Conservation (phyloP, 2,113 vertebrate genomes). For the Oreochromis spilurus region DNA sequence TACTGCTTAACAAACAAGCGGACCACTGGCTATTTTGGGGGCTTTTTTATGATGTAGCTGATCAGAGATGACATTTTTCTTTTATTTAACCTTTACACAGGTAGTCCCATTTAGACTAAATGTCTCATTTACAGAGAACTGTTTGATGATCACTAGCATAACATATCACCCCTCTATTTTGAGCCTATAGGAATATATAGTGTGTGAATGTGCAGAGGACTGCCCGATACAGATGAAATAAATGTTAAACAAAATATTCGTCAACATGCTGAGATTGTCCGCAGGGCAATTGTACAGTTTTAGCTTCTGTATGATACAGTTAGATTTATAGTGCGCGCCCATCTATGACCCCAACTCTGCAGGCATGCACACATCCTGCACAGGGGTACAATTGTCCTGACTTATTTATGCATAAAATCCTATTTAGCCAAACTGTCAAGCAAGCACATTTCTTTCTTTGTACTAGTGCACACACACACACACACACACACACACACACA, state of each 20-base stretch:
- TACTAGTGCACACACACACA: rapidly evolving
- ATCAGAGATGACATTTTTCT: background rate
- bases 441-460: background rate
- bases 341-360: background rate
- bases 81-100: background rate
- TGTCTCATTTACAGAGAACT: background rate
- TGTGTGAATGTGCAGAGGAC: background rate
- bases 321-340: background rate
- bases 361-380: background rate
- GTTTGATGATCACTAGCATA: background rate
- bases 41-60: background rate
- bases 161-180: background rate
- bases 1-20: background rate
- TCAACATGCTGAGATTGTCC: background rate
- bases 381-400: background rate
- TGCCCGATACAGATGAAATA: background rate
- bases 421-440: background rate
- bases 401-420: slow-evolving; percentile 29
- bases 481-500: background rate
- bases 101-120: background rate
- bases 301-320: background rate
- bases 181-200: background rate
- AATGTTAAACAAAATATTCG: background rate
- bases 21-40: background rate
- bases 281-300: background rate